Base-by-base conservation (phyloP, 2,888 invertebrate species). In the Sceliomorpha sp. region DNA sequence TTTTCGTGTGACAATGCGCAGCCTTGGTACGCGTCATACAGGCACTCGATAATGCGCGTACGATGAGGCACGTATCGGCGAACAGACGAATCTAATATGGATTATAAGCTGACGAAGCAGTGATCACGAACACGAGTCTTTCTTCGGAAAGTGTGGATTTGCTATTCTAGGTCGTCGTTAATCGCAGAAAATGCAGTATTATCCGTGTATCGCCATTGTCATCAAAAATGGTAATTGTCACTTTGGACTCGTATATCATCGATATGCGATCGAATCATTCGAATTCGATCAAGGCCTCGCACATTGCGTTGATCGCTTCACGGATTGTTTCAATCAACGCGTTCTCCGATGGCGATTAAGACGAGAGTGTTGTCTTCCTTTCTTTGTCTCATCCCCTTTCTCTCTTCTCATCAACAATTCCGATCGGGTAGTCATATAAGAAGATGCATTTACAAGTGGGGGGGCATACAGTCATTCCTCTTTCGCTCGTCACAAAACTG, bases 61-160 rank as follows among this genome's bases (percentile, higher is more conserved):
- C 12, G 44, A 40, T 39, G 48, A 37, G 48, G 42, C 36, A 13
- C 8, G 36, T 14, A 37, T 59, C 51, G 36, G 44, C 39, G 34
- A 17, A 51, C 58, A 55, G 70, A 74, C 70, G 72, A n/a, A n/a
- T n/a, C 73, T 74, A 72, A 75, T 77, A 68, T 59, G 53, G 62
- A 69, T 73, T 62, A 63, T 53, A 64, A 69, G 63, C 42, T 55
- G 67, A 51, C 67, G 56, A 50, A 45, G 66, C 27, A n/a, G n/a
- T n/a, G n/a, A n/a, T n/a, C n/a, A 34, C 56, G 55, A 34, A 53
- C 53, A 48, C 51, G 72, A 74, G 53, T 62, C 50, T 44, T 26
- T 50, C 34, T 44, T 53, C n/a, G n/a, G n/a, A n/a, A n/a, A n/a
- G n/a, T 47, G 50, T 56, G 32, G 15, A 51, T n/a, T 32, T 9